These are phyloP conservation scores for Cryptophagus acutangulus DNA, from an alignment of 2,888 invertebrate genomes.

Conservation along the genomic window DNA sequence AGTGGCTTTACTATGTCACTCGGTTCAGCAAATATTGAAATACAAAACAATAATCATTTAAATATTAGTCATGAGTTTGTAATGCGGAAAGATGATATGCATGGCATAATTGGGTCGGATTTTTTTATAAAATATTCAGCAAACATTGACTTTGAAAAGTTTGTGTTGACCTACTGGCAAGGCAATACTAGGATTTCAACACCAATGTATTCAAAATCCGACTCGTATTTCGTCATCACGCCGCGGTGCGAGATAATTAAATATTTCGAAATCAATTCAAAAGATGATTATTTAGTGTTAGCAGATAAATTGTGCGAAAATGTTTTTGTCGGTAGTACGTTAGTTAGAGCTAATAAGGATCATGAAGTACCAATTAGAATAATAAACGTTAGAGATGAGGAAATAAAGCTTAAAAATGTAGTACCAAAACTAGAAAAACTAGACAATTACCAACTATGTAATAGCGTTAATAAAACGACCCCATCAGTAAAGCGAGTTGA, in stretches of 20 bases:
- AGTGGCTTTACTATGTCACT: slow-evolving; percentile 5
- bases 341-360: slow-evolving; percentile 4
- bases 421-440: slow-evolving; percentile 5
- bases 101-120: slow-evolving; percentile 12
- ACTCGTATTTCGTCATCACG: not conserved
- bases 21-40: slow-evolving; percentile 9
- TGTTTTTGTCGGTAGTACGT: slow-evolving; percentile 1
- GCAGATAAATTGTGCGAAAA: slow-evolving; percentile 5
- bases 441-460: not conserved
- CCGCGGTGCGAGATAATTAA: slow-evolving; percentile 5
- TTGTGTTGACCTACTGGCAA: not conserved
- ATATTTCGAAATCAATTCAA: slow-evolving; percentile 5
- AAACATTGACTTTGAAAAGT: slow-evolving; percentile 11
- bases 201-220: not conserved
- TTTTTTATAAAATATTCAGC: slow-evolving; percentile 9
- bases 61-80: slow-evolving; percentile 8
- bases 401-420: slow-evolving; percentile 7
- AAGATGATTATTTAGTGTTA: not conserved
- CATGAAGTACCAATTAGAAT: slow-evolving; percentile 5
- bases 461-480: not conserved
- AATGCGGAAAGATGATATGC: slow-evolving; percentile 6
- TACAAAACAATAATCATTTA: slow-evolving; percentile 8
- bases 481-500: slow-evolving; percentile 15
- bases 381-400: slow-evolving; percentile 6
- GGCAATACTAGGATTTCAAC: not conserved